Evolutionary conservation across 2,113 vertebrate genomes (phyloP).

Genomic region (Spea bombifrons): DNA sequence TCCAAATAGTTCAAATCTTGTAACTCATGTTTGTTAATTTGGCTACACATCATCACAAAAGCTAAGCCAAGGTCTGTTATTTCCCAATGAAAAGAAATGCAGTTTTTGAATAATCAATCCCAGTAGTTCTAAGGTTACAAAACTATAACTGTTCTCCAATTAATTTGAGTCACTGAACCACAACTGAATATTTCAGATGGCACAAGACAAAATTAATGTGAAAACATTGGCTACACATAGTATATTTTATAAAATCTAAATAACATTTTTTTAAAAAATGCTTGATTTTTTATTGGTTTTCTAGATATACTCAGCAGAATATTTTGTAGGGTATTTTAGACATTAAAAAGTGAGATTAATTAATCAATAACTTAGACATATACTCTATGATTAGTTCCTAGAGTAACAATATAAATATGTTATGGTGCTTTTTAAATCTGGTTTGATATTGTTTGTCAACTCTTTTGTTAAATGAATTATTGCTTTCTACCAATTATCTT

Average conservation of each 20-base stretch:
- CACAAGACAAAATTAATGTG: background rate
- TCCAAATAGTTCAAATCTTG: conserved; percentile 23
- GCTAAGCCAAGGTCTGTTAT: conserved; percentile 12
- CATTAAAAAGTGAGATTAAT: too few species aligned
- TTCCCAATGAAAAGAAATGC: conserved; percentile 15
- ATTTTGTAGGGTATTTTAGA: too few species aligned
- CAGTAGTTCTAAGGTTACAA: conserved; percentile 33
- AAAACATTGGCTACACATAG: background rate
- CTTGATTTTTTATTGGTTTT: too few species aligned
- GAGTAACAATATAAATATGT: too few species aligned
- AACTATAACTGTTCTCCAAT: conserved; percentile 38
- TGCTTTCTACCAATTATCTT: too few species aligned
- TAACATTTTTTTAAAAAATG: background rate
- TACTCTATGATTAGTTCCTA: too few species aligned
- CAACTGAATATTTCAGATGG: background rate
- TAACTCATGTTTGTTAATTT: conserved; percentile 37
- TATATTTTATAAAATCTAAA: background rate
- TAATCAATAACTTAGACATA: too few species aligned
- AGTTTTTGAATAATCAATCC: conserved; percentile 28
- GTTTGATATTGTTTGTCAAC: too few species aligned
- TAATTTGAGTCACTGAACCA: conserved; percentile 15
- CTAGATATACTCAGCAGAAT: too few species aligned
- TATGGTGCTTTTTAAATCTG: too few species aligned
- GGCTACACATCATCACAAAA: conserved; percentile 22
- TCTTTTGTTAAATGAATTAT: too few species aligned